phyloP scores from a whole-genome alignment of 1,140 invertebrate species.

The Berghia stephanieae region DNA sequence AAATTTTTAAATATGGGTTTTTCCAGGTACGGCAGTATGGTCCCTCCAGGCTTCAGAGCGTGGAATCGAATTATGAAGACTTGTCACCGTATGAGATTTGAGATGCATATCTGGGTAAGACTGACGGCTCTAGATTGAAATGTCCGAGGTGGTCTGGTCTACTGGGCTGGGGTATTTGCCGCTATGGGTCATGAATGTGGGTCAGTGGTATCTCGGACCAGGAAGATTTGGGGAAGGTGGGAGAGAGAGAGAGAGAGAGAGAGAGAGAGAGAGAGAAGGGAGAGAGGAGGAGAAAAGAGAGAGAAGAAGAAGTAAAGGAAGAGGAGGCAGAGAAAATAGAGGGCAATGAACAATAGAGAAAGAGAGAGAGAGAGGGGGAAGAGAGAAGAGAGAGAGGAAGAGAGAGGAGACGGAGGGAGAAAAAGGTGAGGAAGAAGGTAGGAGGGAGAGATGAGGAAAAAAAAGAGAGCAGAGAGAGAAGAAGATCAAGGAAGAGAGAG shows the following conservation, averaged over 20 bases:
- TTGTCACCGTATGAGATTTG: too few relatives aligned
- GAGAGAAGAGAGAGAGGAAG: constrained; percentile 5
- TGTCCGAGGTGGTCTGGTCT: too few relatives aligned
- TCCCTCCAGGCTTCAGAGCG: too few relatives aligned
- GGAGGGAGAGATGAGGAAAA: not conserved
- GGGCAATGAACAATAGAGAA: not conserved
- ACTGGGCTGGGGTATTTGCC: too few relatives aligned
- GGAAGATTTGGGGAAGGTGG: not conserved
- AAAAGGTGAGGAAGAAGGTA: not conserved
- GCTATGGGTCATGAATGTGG: too few relatives aligned
- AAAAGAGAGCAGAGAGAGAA: not conserved
- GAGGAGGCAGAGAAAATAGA: not conserved
- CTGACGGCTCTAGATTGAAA: too few relatives aligned
- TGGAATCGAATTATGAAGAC: too few relatives aligned
- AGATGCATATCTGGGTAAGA: too few relatives aligned
- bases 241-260: not conserved
- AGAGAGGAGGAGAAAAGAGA: not conserved
- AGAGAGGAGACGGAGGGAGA: not conserved
- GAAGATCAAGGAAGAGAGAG: not conserved
- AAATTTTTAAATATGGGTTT: too few relatives aligned
- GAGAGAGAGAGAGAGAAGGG: not conserved
- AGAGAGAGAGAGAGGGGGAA: not conserved
- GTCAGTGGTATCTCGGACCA: not conserved
- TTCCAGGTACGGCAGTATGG: too few relatives aligned
- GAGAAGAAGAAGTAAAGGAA: too few relatives aligned